Percentiles rank a stretch among this genome's conserved stretches.
Conservation (phyloP, 2,113 vertebrate genomes). For the Zapornia atra region DNA sequence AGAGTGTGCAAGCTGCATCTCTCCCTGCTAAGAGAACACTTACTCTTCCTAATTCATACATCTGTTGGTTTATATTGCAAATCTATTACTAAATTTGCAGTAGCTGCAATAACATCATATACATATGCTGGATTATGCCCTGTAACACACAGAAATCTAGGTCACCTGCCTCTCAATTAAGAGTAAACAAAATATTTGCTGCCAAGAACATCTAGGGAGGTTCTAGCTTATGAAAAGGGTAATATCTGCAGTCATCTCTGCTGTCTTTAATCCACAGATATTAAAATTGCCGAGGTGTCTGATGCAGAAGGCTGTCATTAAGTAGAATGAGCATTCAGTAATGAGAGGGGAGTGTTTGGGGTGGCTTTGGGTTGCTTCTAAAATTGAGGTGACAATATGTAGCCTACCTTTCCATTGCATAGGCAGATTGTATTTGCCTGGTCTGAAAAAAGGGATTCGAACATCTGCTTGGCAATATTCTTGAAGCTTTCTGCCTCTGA, state of each 20-base stretch:
- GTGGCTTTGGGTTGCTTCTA: neutral
- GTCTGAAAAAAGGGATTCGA: neutral
- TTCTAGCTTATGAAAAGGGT: neutral
- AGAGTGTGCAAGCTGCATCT: neutral
- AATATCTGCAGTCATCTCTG: neutral
- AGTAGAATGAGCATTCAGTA: neutral
- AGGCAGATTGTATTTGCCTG: neutral
- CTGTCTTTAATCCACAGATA: neutral
- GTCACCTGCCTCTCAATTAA: neutral
- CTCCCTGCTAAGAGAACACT: neutral
- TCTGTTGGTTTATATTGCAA: neutral
- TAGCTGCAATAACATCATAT: neutral
- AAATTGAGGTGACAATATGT: neutral
- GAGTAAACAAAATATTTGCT: constrained; percentile 9
- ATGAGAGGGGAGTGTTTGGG: neutral
- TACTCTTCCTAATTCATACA: neutral
- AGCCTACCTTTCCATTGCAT: neutral
- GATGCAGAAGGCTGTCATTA: neutral
- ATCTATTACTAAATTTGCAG: neutral
- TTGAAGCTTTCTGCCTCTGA: neutral
- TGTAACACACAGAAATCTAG: neutral
- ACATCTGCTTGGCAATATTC: neutral
- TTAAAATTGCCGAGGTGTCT: neutral
- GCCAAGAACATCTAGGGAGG: neutral
- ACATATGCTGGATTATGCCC: neutral